Base-by-base conservation (phyloP, 2,888 invertebrate genomes). In the Sphecodes monilicornis region DNA sequence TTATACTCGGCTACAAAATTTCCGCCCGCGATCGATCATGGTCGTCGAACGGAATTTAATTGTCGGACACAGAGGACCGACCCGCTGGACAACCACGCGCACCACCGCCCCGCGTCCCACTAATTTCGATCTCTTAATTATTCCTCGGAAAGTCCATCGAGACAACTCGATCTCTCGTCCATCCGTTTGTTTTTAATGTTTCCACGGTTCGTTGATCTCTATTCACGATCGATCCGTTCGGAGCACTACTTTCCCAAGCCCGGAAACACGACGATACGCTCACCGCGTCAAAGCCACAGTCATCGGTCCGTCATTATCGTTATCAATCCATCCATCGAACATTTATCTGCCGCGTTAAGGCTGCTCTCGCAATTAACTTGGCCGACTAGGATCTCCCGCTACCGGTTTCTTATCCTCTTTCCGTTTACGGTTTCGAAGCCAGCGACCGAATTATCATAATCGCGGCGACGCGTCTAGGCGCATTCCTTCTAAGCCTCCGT, bases 91-190 rank as follows among this genome's bases (percentile, higher is more conserved):
- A 22, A 8, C 64, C 64, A 18, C 32, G 32, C 18, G 29, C 46
- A 64, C 26, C 43, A n/a, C n/a, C 18, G 43, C 78, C 46, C 75
- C 46, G 78, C 41, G 71, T 80, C 79, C 82, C 76, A 84, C 88
- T 84, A 79, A 81, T 68, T 82, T 76, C 41, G 80, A 82, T 84
- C 71, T 50, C 70, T 88, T 80, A 84, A 82, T 88, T 88, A 88
- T 88, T 86, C 76, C 70, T 71, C 39, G 74, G 26, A 29, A 29
- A 29, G 5, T 29, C 57, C 60, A 60, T 60, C 60, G 60, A 60
- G 60, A 60, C 60, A 16, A 16, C 29, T 60, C 60, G 16, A 26
- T 54, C n/a, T n/a, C 54, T n/a, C 54, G 54, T 54, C n/a, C n/a
- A n/a, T 39, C 43, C 26, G 73, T 11, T 11, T 39, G 64, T 18